phyloP scores from a whole-genome alignment of 1,140 invertebrate genomes.

The Drosophila arawakana region DNA sequence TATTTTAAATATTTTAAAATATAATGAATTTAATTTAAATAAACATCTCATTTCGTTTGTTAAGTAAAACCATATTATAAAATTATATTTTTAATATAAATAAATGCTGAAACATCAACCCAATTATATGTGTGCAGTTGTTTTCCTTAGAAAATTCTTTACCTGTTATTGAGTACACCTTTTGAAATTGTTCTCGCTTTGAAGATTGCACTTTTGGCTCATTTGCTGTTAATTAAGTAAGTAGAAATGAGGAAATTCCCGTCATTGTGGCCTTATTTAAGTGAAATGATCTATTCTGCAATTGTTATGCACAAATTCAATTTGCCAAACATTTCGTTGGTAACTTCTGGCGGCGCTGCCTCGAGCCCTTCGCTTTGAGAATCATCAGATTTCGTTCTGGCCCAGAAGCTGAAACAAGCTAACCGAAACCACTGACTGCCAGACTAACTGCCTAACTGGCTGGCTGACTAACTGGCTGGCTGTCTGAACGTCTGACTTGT shows the following conservation, averaged over 20 bases:
- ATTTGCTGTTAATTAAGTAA: constrained; percentile 13
- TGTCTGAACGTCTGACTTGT: constrained; percentile 30
- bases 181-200: neutral
- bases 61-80: no score
- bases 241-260: neutral
- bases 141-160: no score
- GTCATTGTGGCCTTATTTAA: constrained; percentile 41
- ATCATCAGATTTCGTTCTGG: constrained; percentile 54
- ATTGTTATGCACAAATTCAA: constrained; percentile 79
- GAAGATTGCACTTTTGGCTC: neutral
- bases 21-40: no score
- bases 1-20: no score
- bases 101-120: no score
- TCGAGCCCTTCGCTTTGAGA: constrained; percentile 63
- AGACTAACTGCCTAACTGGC: constrained; percentile 37
- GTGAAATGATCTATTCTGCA: constrained; percentile 70
- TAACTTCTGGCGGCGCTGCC: constrained; percentile 66
- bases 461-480: constrained; percentile 34
- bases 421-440: constrained; percentile 48
- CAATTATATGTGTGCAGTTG: no score
- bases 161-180: no score
- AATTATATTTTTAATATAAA: no score
- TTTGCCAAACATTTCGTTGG: constrained; percentile 80
- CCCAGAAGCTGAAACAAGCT: constrained; percentile 45
- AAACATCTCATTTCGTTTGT: no score